phyloP scores from a whole-genome alignment of 2,113 vertebrate species.

The Eulemur rufifrons region DNA sequence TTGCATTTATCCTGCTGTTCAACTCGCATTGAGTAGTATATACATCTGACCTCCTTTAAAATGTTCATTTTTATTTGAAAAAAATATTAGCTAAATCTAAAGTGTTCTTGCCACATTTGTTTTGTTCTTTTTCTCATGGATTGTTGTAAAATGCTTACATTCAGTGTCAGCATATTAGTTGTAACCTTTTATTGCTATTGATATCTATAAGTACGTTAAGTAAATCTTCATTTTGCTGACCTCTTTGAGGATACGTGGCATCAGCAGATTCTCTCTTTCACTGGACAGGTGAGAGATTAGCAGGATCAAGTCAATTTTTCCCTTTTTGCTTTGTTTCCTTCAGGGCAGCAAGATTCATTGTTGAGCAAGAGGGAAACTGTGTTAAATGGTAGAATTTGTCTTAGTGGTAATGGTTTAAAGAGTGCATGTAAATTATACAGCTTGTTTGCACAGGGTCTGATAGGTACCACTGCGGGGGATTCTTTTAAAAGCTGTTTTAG shows the following conservation, averaged over 20 bases:
- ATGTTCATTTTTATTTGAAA: conserved; percentile 54
- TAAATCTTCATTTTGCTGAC: conserved; percentile 90
- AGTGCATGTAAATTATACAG: conserved; percentile 51
- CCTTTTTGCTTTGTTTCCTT: conserved; percentile 73
- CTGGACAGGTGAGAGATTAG: conserved; percentile 85
- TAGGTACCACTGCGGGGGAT: neutral
- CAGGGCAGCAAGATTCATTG: conserved; percentile 75
- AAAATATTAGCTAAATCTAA: conserved; percentile 60
- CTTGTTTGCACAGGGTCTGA: conserved; percentile 5
- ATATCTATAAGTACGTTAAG: conserved; percentile 87
- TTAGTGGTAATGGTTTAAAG: conserved; percentile 44
- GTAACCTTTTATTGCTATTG: conserved; percentile 86
- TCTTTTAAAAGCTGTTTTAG: conserved; percentile 26
- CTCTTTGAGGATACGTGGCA: conserved; percentile 78
- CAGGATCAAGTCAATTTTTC: conserved; percentile 73
- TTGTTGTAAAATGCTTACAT: conserved; percentile 82
- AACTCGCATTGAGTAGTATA: neutral
- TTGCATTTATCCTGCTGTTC: neutral
- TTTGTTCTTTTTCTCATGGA: conserved; percentile 64
- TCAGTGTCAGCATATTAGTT: conserved; percentile 81
- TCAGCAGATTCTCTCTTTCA: conserved; percentile 86
- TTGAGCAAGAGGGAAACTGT: conserved; percentile 62
- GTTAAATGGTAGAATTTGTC: conserved; percentile 78
- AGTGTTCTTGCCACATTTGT: conserved; percentile 67
- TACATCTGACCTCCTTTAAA: neutral